Base-by-base conservation (phyloP, 1,140 invertebrate genomes). In the Panulirus ornatus region DNA sequence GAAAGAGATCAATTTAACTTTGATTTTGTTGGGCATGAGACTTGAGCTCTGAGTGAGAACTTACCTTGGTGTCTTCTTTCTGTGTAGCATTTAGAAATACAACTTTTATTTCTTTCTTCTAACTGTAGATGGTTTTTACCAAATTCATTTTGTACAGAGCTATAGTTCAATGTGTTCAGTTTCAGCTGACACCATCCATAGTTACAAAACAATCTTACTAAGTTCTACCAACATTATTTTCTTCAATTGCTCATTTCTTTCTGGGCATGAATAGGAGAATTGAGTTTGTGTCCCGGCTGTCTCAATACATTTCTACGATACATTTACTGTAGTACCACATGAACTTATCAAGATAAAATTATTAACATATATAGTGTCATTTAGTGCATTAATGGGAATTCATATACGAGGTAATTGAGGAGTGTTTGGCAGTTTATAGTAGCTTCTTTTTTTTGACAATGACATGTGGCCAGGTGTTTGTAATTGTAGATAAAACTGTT, bases 191-290 rank as follows among this genome's bases (percentile, higher is more conserved):
- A 79, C 76, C 42, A 42, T 51, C 6, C n/a, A 44, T 6, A 30
- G 51, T 79, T 51, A 44, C 76, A 79, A 75, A 79, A 44, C 27
- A 44, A 42, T 42, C 42, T 79, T 47, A 79, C 40, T 78, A 30
- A 66, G n/a, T 27, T 66, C 58, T 66, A 66, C 44, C 47, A 44
- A 51, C 42, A 47, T 38, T 16, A 22, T 27, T 79, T 79, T 79
- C 76, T 79, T 79, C 42, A 79, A 19, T 79, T 66, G 58, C 76
- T 79, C 38, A 79, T 79, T 51, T 79, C 76, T 79, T 42, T 79
- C 76, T 76, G 40, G 47, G 76, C 76, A 47, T 79, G 76, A 79
- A 44, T 44, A 11, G 76, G 30, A 51, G 51, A 44, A 30, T 47
- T 3, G 30, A n/a, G 19, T 79, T 79, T 79, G 76, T 79, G 76